phyloP scores from a whole-genome alignment of 2,113 vertebrate genomes.

The Ciconia maguari region DNA sequence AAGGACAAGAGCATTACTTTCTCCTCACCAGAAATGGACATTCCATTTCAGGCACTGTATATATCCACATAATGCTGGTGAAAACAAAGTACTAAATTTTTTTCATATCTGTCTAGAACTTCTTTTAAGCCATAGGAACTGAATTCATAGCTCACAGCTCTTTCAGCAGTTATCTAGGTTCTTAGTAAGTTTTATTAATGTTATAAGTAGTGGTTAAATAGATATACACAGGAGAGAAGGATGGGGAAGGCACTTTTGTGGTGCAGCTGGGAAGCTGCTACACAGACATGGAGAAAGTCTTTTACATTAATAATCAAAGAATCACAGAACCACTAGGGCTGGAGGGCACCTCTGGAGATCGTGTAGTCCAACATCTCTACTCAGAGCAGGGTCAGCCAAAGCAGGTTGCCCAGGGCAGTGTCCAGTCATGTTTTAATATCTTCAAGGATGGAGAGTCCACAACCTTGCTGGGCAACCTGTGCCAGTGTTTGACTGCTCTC shows the following conservation, averaged over 20 bases:
- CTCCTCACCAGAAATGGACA: background rate
- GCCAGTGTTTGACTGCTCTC: background rate
- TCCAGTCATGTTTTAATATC: background rate
- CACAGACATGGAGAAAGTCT: background rate
- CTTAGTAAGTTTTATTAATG: background rate
- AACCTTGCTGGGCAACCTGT: background rate
- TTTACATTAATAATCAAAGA: background rate
- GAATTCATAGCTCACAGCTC: background rate
- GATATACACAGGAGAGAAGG: background rate
- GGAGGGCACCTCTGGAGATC: background rate
- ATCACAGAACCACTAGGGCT: background rate
- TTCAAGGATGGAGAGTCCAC: background rate
- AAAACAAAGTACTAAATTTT: background rate
- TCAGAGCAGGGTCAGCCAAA: background rate
- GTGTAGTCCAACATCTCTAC: background rate
- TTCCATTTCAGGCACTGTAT: background rate
- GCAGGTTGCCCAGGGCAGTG: background rate
- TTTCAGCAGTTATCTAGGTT: background rate
- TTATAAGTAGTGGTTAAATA: background rate
- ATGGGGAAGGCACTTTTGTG: background rate
- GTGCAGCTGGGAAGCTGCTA: background rate
- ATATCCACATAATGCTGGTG: background rate
- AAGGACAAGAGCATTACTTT: background rate
- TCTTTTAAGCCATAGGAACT: background rate
- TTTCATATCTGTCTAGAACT: rapidly evolving